Percentiles rank a stretch among this genome's conserved stretches.
Conservation (phyloP, 2,888 invertebrate species). For the Melinopterus prodromus region DNA sequence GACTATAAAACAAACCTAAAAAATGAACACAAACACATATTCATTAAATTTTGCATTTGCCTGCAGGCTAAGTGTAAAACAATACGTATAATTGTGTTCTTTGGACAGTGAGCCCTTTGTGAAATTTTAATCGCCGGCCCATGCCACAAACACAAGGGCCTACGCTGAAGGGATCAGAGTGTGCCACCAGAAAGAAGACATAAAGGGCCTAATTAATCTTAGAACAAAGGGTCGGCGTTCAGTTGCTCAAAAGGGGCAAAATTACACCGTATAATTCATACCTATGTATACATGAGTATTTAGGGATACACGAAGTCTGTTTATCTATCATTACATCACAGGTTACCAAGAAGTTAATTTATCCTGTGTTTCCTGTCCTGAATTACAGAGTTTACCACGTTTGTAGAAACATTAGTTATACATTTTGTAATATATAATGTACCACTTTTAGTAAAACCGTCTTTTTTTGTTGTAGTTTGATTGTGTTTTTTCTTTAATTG, state of each 20-base stretch:
- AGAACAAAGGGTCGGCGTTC: not conserved
- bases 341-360: not conserved
- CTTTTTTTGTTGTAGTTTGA: too few species aligned
- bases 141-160: not conserved
- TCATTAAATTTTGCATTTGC: not conserved
- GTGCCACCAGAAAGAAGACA: not conserved
- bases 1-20: not conserved
- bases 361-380: too few species aligned
- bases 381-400: too few species aligned
- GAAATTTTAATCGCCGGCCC: not conserved
- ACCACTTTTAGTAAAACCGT: too few species aligned
- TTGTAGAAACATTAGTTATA: too few species aligned
- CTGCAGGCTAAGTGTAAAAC: not conserved
- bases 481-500: too few species aligned
- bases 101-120: not conserved
- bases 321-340: not conserved
- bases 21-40: not conserved
- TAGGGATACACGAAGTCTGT: not conserved
- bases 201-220: constrained; percentile 4
- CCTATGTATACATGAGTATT: not conserved
- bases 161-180: not conserved
- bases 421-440: too few species aligned
- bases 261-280: not conserved
- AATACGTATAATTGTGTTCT: not conserved
- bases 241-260: not conserved